These are phyloP conservation scores for Lota lota DNA, from an alignment of 2,113 vertebrate species.

Conservation along the genomic window DNA sequence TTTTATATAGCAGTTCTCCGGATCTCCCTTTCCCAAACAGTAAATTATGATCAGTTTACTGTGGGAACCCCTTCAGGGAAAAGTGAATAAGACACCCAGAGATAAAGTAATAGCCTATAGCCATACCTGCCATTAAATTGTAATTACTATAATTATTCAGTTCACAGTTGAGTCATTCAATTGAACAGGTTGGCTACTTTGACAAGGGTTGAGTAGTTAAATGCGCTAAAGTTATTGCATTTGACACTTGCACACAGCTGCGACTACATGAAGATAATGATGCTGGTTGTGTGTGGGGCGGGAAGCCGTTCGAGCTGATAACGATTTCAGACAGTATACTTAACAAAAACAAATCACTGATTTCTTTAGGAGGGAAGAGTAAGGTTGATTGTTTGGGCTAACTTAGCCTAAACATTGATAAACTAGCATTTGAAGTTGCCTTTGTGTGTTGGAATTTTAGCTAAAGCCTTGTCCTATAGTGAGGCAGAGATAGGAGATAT, in stretches of 20 bases:
- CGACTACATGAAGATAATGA: not conserved
- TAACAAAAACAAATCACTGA: no score
- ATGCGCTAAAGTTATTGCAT: not conserved
- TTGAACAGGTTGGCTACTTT: no score
- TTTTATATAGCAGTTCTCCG: no score
- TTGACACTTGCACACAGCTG: not conserved
- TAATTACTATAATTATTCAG: no score
- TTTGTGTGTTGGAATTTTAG: slow-evolving; percentile 18
- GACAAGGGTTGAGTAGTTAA: not conserved
- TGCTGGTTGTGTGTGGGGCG: not conserved
- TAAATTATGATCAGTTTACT: no score
- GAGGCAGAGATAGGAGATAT: slow-evolving; percentile 31
- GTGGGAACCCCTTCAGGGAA: no score
- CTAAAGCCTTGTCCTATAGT: slow-evolving; percentile 39
- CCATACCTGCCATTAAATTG: no score
- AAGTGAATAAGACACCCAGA: no score
- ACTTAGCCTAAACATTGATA: slow-evolving; percentile 33
- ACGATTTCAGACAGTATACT: not conserved
- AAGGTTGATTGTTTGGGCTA: not conserved
- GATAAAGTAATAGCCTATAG: no score
- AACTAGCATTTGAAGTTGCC: slow-evolving; percentile 24
- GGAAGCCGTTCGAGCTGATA: not conserved
- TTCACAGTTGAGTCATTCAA: no score
- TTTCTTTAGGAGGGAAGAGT: no score
- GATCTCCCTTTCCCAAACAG: no score